Conservation (phyloP, 92 coral and sea anemone genomes). For the Epizoanthus stellaris region DNA sequence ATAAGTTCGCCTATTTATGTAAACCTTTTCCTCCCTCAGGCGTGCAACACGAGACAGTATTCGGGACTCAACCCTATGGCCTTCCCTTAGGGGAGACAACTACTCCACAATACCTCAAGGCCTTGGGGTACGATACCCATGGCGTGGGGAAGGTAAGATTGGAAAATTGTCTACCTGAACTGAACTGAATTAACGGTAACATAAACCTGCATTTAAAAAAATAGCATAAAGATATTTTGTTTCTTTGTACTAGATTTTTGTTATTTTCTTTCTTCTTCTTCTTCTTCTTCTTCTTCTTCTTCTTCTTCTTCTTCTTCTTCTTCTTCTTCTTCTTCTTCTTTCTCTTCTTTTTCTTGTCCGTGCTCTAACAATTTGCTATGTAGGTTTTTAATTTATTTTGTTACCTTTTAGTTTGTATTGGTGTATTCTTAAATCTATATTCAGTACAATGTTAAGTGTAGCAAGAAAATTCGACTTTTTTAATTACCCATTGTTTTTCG, state of each 20-base stretch:
- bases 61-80: slow-evolving; percentile 96
- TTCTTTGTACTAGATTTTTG: neutral
- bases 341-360: neutral
- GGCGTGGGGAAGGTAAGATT: slow-evolving; percentile 94
- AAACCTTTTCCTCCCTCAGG: slow-evolving; percentile 53
- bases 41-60: slow-evolving; percentile 89
- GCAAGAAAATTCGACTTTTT: too few relatives aligned
- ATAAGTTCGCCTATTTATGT: neutral
- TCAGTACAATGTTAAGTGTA: neutral
- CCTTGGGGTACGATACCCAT: slow-evolving; percentile 91
- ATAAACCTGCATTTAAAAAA: too few relatives aligned
- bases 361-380: too few relatives aligned
- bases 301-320: neutral
- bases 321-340: neutral
- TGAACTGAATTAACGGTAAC: neutral
- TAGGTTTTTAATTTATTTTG: neutral
- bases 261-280: neutral
- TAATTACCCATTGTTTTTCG: neutral
- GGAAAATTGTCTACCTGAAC: neutral
- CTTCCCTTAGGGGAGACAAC: slow-evolving; percentile 89
- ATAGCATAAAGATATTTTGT: too few relatives aligned
- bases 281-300: neutral
- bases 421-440: neutral
- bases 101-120: slow-evolving; percentile 90
- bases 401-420: neutral